These are phyloP conservation scores for Tillus elongatus DNA, from an alignment of 2,888 invertebrate species.

Conservation along the genomic window DNA sequence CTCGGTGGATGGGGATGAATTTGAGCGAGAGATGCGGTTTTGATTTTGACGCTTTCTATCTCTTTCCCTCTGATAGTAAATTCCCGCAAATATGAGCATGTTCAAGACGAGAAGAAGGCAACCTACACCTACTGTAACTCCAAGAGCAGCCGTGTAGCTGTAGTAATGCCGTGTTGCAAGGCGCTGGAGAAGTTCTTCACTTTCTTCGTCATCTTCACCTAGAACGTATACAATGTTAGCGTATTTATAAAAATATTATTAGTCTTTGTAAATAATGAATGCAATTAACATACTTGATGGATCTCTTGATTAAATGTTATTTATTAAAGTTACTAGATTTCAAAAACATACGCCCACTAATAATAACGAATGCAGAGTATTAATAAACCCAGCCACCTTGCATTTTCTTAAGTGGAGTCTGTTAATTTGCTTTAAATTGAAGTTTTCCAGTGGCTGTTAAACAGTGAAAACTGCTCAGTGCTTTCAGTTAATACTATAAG, in stretches of 20 bases:
- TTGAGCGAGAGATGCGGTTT: constrained; percentile 27
- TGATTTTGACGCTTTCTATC: constrained; percentile 37
- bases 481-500: too few species aligned
- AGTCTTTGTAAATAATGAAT: background rate
- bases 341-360: too few species aligned
- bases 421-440: too few species aligned
- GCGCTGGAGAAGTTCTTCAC: constrained; percentile 46
- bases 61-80: constrained; percentile 62
- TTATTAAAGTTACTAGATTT: too few species aligned
- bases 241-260: background rate
- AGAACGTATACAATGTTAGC: too few species aligned
- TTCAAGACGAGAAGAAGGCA: constrained; percentile 62
- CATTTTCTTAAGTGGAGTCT: too few species aligned
- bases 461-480: too few species aligned
- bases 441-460: too few species aligned
- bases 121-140: constrained; percentile 67
- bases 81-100: constrained; percentile 68
- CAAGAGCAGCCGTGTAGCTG: constrained; percentile 68
- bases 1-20: constrained; percentile 36
- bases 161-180: constrained; percentile 50
- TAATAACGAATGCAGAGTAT: too few species aligned
- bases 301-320: too few species aligned
- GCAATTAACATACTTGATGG: background rate
- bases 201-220: constrained; percentile 41
- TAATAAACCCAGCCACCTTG: too few species aligned